Evolutionary conservation across 2,797 vertebrate species (phyloP).

Genomic region (Halcyon badia): DNA sequence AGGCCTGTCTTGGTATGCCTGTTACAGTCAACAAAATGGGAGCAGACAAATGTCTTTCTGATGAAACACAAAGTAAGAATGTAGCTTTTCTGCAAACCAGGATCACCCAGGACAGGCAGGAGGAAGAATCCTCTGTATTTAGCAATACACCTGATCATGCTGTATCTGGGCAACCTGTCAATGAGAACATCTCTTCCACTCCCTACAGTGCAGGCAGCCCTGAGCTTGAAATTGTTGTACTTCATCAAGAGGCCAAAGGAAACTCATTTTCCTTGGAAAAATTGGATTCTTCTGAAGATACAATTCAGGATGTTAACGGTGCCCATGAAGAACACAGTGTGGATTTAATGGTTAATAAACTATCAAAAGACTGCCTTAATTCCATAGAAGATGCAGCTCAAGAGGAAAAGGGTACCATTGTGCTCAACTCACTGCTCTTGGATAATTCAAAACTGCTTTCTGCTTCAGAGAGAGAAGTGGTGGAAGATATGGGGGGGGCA

Average conservation of each 20-base stretch:
- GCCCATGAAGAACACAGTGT: neutral
- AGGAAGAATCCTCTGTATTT: neutral
- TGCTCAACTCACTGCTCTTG: neutral
- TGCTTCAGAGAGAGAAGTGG: slow-evolving; percentile 1
- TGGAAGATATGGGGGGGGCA: neutral
- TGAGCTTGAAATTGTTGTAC: neutral
- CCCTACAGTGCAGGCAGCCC: neutral
- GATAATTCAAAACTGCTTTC: neutral
- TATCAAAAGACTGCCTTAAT: slow-evolving; percentile 6
- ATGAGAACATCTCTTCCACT: neutral
- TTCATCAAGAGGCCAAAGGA: neutral
- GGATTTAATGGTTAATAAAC: neutral
- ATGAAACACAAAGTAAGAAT: neutral
- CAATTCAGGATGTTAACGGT: neutral
- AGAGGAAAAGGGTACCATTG: neutral
- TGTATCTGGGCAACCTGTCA: neutral
- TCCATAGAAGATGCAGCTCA: slow-evolving; percentile 3
- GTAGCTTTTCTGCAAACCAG: neutral
- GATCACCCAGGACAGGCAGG: neutral
- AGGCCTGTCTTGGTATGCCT: neutral
- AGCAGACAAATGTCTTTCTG: neutral
- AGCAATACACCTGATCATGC: neutral
- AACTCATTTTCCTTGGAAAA: neutral
- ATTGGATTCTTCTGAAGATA: neutral
- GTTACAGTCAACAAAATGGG: neutral